Conservation (phyloP, 2,113 vertebrate species). For the Girardinichthys multiradiatus region DNA sequence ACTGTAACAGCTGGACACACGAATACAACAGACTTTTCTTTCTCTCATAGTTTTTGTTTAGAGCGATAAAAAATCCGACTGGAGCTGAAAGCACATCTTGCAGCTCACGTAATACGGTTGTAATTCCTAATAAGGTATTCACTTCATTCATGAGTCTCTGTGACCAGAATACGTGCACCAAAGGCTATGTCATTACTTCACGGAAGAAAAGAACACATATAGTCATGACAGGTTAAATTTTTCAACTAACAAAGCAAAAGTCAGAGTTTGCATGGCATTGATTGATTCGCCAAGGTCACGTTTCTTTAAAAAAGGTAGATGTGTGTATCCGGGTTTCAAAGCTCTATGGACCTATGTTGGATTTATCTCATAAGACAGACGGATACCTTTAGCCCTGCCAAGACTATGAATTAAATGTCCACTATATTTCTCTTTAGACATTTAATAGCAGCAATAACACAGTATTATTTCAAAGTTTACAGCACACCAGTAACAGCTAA, state of each 20-base stretch:
- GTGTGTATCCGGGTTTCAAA: slow-evolving; percentile 38
- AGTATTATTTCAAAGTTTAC: slow-evolving; percentile 23
- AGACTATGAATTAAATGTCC: slow-evolving; percentile 43
- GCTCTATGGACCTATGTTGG: slow-evolving; percentile 23
- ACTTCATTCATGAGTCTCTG: slow-evolving; percentile 25
- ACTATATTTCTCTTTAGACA: slow-evolving; percentile 32
- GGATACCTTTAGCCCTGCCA: slow-evolving; percentile 42
- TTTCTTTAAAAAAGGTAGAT: slow-evolving; percentile 4
- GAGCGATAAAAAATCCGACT: neutral
- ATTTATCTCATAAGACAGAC: slow-evolving; percentile 45
- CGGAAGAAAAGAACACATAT: neutral
- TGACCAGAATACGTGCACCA: neutral
- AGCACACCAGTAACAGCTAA: slow-evolving; percentile 15
- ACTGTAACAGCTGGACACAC: neutral
- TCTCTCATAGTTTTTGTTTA: neutral
- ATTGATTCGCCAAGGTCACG: slow-evolving; percentile 50
- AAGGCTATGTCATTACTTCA: slow-evolving; percentile 4
- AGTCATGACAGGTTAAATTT: slow-evolving; percentile 12
- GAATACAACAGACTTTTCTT: neutral
- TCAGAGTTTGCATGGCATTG: slow-evolving; percentile 52
- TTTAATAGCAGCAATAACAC: slow-evolving; percentile 27
- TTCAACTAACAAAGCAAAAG: slow-evolving; percentile 28
- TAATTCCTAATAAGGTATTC: slow-evolving; percentile 13
- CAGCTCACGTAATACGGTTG: slow-evolving; percentile 29
- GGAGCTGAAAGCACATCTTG: slow-evolving; percentile 14